Evolutionary conservation across 2,113 vertebrate species (phyloP).

Genomic region (Mustelus asterias): DNA sequence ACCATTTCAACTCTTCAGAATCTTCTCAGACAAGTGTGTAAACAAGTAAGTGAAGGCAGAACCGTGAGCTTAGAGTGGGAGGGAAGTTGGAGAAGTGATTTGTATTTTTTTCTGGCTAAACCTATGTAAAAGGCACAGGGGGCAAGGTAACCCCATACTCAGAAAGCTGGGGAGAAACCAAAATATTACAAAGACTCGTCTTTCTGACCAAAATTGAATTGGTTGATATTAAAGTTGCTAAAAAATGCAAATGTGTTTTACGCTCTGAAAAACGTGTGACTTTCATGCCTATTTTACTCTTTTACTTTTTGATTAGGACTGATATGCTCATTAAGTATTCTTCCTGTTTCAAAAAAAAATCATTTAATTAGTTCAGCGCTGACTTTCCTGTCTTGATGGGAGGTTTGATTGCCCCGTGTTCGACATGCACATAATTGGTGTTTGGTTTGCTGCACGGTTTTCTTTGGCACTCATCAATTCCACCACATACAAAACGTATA

Average conservation of each 20-base stretch:
- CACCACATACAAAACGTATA: background rate
- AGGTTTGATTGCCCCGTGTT: conserved; percentile 16
- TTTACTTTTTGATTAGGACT: conserved; percentile 29
- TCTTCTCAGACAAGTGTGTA: background rate
- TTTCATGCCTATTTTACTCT: conserved; percentile 3
- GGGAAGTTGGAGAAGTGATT: background rate
- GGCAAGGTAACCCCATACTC: background rate
- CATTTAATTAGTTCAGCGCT: conserved; percentile 9
- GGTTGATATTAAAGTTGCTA: background rate
- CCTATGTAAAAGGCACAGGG: background rate
- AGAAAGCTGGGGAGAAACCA: background rate
- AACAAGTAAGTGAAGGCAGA: background rate
- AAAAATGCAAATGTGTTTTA: background rate
- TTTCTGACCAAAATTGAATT: background rate
- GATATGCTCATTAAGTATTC: conserved; percentile 27
- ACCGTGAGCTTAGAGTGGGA: background rate
- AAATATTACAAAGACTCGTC: background rate
- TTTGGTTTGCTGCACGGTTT: background rate
- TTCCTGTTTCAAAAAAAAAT: conserved; percentile 21
- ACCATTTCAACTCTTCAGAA: background rate
- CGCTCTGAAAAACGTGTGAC: background rate
- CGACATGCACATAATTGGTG: conserved; percentile 1
- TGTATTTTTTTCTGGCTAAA: background rate
- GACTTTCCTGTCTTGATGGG: conserved; percentile 4
- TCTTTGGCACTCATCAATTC: background rate